Percentiles rank a stretch among this genome's conserved stretches.
Evolutionary conservation across 1,140 invertebrate species (phyloP).

Genomic region (Geopemphigus sp.): DNA sequence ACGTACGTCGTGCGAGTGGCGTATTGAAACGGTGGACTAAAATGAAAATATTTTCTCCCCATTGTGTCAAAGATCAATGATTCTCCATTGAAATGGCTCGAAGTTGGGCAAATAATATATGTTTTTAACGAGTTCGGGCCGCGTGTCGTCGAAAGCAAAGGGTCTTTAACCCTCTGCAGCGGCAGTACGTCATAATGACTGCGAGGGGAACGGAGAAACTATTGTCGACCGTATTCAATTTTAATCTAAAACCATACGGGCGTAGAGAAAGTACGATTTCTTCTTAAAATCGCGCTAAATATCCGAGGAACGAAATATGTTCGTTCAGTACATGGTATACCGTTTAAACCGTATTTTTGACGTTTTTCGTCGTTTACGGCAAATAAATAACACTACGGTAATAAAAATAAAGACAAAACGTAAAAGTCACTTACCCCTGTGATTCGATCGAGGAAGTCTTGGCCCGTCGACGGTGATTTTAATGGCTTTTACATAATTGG

Average conservation of each 20-base stretch:
- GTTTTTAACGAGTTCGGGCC: constrained; percentile 48
- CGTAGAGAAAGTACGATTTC: not conserved
- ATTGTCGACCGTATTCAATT: constrained; percentile 41
- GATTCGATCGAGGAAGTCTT: constrained; percentile 91
- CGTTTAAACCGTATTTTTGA: too few species aligned
- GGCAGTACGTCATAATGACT: constrained; percentile 29
- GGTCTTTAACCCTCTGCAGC: constrained; percentile 37
- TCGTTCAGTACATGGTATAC: too few species aligned
- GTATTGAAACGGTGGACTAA: not conserved
- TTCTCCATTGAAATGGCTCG: constrained; percentile 5
- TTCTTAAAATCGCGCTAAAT: not conserved
- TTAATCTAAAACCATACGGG: constrained; percentile 46
- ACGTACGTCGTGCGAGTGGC: not conserved
- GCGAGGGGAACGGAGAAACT: constrained; percentile 25
- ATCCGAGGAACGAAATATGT: not conserved
- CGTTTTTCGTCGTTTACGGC: too few species aligned
- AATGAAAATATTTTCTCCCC: constrained; percentile 31
- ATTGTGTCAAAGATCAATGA: constrained; percentile 30
- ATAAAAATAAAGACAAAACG: too few species aligned
- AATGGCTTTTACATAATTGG: constrained; percentile 91
- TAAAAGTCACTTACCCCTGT: constrained; percentile 57
- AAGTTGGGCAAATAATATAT: constrained; percentile 43
- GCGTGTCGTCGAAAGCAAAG: constrained; percentile 32
- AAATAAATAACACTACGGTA: too few species aligned
- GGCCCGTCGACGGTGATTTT: constrained; percentile 99